Conservation (phyloP, 2,113 vertebrate species). For the Chionis minor region DNA sequence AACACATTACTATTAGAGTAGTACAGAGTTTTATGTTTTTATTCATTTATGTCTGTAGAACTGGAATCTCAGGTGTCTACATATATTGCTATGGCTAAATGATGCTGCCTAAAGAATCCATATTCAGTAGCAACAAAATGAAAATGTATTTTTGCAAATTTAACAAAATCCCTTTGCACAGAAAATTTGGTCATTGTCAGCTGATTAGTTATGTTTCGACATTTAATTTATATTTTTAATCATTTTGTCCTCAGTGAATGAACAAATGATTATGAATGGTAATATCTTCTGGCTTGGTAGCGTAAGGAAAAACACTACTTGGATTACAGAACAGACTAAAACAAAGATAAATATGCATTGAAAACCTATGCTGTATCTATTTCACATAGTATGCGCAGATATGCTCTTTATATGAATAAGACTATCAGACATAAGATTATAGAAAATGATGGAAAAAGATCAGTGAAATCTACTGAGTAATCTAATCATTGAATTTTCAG, state of each 20-base stretch:
- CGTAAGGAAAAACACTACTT: background rate
- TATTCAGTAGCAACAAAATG: background rate
- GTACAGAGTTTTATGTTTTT: background rate
- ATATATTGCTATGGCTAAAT: background rate
- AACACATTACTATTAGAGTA: background rate
- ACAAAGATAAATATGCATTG: background rate
- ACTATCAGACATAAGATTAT: background rate
- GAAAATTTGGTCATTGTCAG: background rate
- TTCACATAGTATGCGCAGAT: background rate
- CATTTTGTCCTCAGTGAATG: background rate
- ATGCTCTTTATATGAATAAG: background rate
- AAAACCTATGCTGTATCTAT: background rate
- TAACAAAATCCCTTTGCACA: background rate
- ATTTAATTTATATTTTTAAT: background rate
- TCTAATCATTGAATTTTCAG: background rate
- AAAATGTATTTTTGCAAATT: background rate
- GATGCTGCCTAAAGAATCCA: background rate
- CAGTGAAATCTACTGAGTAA: background rate
- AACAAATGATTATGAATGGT: background rate
- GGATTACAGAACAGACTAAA: background rate
- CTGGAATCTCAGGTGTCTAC: background rate
- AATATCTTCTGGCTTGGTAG: background rate
- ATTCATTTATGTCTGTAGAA: background rate
- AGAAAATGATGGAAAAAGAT: background rate
- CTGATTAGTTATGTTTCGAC: background rate